phyloP scores from a whole-genome alignment of 2,797 vertebrate species.

The Lithobates pipiens region DNA sequence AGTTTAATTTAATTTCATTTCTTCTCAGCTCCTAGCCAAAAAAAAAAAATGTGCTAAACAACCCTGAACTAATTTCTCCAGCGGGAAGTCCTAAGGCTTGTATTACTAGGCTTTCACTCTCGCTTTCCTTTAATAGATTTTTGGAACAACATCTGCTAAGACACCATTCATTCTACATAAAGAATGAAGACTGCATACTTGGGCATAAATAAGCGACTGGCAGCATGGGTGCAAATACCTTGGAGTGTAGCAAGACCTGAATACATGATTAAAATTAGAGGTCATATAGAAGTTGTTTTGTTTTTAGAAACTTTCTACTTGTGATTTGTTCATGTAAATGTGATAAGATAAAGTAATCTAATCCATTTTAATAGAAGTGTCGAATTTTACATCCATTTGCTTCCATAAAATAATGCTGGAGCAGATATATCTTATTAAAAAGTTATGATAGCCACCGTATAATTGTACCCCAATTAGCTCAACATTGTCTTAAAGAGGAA shows the following conservation, averaged over 20 bases:
- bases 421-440: constrained; percentile 2
- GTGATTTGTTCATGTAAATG: neutral
- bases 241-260: constrained; percentile 17
- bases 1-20: constrained; percentile 57
- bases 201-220: constrained; percentile 28
- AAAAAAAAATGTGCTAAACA: constrained; percentile 48
- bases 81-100: constrained; percentile 56
- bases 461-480: too few species aligned
- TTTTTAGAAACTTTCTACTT: constrained; percentile 22
- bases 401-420: neutral
- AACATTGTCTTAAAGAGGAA: too few species aligned
- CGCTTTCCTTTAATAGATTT: constrained; percentile 46
- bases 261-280: constrained; percentile 38
- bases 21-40: constrained; percentile 43
- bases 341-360: neutral
- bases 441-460: too few species aligned
- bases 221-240: constrained; percentile 33
- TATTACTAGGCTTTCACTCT: constrained; percentile 40
- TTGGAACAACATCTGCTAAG: constrained; percentile 56
- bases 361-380: too few species aligned
- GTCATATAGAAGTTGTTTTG: constrained; percentile 32
- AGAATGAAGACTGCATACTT: constrained; percentile 26
- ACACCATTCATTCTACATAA: constrained; percentile 44
- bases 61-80: constrained; percentile 61
- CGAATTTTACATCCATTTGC: too few species aligned